Base-by-base conservation (phyloP, 2,113 vertebrate genomes). In the Ctenodactylus gundi region DNA sequence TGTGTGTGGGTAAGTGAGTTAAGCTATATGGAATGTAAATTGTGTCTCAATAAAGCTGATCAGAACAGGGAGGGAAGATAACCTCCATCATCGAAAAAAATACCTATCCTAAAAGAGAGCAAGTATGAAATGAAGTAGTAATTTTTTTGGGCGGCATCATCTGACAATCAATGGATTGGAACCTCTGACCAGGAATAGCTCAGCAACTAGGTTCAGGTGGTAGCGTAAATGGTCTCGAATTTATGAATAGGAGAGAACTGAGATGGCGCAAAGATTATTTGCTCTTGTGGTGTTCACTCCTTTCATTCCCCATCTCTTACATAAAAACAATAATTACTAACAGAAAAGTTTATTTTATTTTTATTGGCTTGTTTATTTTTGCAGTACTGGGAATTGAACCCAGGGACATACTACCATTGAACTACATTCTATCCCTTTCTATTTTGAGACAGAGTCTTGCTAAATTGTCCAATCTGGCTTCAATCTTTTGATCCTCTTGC, bases 31-130 rank as follows among this genome's bases (percentile, higher is more conserved):
- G n/a, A n/a, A 90, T 88, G 44, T 72, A 92, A 78, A 93, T 72
- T 86, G 88, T 53, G 4, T 95, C 44, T 89, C 31, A 77, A 92
- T 84, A 92, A 83, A 87, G 29, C 29, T 92, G 20, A 86, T 91
- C 34, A 53, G 62, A 75, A 49, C 31, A 75, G 21, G n/a, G 21
- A 41, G 41, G 70, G 27, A n/a, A n/a, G n/a, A n/a, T n/a, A n/a
- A n/a, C n/a, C n/a, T n/a, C n/a, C n/a, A n/a, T n/a, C n/a, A n/a
- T n/a, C n/a, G n/a, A n/a, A n/a, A n/a, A n/a, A n/a, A n/a, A n/a
- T n/a, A n/a, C n/a, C n/a, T n/a, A n/a, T n/a, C 65, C 31, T 67
- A 68, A 68, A 68, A 68, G n/a, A 15, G 58, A 80, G 29, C 21
- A 85, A 93, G 46, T 70, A 53, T 25, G 14, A n/a, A 75, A 68